Conservation (phyloP, 2,797 vertebrate species). For the Otolemur crassicaudatus region DNA sequence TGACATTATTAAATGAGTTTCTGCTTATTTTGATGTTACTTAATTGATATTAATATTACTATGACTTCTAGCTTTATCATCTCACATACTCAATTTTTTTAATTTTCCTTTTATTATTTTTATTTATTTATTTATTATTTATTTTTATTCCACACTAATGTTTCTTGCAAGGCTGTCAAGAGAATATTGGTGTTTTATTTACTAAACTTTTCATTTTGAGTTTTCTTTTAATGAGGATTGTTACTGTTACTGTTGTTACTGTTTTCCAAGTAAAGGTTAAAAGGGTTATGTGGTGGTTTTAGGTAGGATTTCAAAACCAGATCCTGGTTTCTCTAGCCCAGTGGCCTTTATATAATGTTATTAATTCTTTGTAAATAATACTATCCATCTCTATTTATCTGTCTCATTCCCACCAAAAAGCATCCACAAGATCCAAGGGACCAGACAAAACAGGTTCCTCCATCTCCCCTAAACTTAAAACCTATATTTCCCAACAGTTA, state of each 20-base stretch:
- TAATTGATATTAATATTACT: not conserved
- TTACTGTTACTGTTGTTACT: not conserved
- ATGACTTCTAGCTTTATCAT: not conserved
- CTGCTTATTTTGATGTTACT: not conserved
- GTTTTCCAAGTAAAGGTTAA: not conserved
- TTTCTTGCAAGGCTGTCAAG: not conserved
- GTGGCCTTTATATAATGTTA: not conserved
- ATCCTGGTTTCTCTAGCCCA: not conserved
- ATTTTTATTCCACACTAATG: not conserved
- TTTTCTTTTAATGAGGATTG: not conserved
- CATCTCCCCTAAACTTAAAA: not conserved
- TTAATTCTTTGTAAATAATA: slow-evolving; percentile 23
- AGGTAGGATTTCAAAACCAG: slow-evolving; percentile 29
- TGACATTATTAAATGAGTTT: not conserved
- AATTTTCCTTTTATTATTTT: not conserved
- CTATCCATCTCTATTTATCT: not conserved
- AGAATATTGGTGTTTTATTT: not conserved
- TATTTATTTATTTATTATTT: not conserved
- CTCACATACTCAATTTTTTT: slow-evolving; percentile 9
- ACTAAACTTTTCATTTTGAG: not conserved
- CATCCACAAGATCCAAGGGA: not conserved
- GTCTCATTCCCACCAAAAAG: not conserved
- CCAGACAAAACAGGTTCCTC: not conserved
- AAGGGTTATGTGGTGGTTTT: not conserved
- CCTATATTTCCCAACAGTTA: not conserved